phyloP scores from a whole-genome alignment of 2,797 vertebrate species.

The Catostomus latipinnis region DNA sequence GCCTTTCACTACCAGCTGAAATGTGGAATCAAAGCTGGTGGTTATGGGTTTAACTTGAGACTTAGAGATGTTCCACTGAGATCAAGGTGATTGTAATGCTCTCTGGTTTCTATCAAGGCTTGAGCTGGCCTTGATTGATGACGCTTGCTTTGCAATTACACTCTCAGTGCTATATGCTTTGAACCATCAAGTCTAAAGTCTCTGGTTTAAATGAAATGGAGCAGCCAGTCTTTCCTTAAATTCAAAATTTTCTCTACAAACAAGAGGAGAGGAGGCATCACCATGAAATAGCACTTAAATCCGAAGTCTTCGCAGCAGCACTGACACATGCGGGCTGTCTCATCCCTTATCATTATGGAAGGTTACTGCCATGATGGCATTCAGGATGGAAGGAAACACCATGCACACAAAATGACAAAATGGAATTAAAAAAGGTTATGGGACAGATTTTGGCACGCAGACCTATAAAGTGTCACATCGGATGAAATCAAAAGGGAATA shows the following conservation, averaged over 20 bases:
- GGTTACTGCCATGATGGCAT: constrained; percentile 48
- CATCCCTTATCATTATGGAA: constrained; percentile 56
- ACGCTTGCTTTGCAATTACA: constrained; percentile 67
- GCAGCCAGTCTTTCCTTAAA: constrained; percentile 51
- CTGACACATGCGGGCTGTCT: constrained; percentile 38
- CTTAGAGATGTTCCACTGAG: constrained; percentile 54
- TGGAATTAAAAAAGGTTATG: constrained; percentile 40
- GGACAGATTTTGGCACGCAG: constrained; percentile 47
- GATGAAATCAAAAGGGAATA: constrained; percentile 45
- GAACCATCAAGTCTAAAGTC: constrained; percentile 53
- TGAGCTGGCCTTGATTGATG: constrained; percentile 59
- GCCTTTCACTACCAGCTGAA: constrained; percentile 25
- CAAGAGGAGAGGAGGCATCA: constrained; percentile 56
- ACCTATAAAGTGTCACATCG: constrained; percentile 35
- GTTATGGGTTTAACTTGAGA: constrained; percentile 39
- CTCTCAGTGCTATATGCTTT: constrained; percentile 63
- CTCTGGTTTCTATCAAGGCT: constrained; percentile 52
- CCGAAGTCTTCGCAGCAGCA: constrained; percentile 55
- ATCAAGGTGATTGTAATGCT: constrained; percentile 50
- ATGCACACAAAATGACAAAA: constrained; percentile 38
- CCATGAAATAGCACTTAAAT: constrained; percentile 79
- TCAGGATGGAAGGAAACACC: constrained; percentile 37
- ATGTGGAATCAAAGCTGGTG: constrained; percentile 23
- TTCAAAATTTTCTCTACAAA: constrained; percentile 61
- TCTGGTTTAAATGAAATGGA: constrained; percentile 63